Conservation (phyloP, 2,888 invertebrate genomes). For the Polietes domitor region DNA sequence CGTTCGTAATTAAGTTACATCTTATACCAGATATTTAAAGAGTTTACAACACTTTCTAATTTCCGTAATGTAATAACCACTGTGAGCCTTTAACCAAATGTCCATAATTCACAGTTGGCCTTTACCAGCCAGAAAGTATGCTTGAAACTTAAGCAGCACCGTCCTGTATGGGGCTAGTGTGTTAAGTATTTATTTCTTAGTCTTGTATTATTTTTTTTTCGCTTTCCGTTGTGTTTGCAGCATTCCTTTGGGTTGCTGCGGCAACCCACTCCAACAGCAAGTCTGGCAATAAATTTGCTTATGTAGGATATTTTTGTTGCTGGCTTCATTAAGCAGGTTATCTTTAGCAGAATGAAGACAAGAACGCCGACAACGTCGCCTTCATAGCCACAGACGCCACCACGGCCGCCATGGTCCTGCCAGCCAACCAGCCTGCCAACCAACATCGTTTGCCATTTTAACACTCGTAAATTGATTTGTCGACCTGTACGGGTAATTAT, state of each 20-base stretch:
- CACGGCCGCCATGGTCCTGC: background rate
- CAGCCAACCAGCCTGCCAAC: background rate
- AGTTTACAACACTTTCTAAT: no score
- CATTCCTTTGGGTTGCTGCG: background rate
- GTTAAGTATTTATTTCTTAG: conserved; percentile 27
- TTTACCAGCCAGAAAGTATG: background rate
- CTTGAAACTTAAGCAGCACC: background rate
- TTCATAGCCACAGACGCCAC: background rate
- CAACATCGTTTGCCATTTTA: conserved; percentile 52
- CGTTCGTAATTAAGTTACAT: no score
- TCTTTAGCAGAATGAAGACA: conserved; percentile 19
- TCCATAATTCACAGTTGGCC: background rate
- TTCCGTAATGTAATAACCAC: no score
- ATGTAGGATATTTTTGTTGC: conserved; percentile 34
- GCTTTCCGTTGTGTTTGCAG: conserved; percentile 7
- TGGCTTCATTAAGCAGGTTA: conserved; percentile 49
- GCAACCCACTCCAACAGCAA: background rate
- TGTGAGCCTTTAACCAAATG: background rate
- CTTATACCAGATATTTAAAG: no score
- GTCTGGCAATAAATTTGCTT: conserved; percentile 42
- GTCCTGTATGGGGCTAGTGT: background rate
- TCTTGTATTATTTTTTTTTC: background rate
- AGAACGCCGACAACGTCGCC: background rate
- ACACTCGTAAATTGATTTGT: conserved; percentile 61
- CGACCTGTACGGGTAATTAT: conserved; percentile 61